These are phyloP conservation scores for Characodon lateralis DNA, from an alignment of 2,797 vertebrate genomes.

Conservation along the genomic window DNA sequence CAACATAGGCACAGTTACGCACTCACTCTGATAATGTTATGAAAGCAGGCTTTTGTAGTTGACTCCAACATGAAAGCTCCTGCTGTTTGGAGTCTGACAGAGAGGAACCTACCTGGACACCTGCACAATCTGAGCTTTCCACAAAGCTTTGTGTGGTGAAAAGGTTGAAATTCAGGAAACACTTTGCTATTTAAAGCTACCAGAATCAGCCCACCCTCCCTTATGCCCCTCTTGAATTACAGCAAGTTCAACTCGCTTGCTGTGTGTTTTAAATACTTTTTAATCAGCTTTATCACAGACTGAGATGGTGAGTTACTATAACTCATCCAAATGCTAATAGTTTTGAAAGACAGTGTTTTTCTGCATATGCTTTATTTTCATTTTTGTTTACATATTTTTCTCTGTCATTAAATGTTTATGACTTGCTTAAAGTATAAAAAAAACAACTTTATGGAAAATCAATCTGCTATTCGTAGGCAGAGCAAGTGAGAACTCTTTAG, in stretches of 20 bases:
- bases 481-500: not conserved
- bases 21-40: slow-evolving; percentile 35
- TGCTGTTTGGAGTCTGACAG: slow-evolving; percentile 4
- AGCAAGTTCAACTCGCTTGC: not conserved
- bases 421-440: not conserved
- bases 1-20: slow-evolving; percentile 6
- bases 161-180: not conserved
- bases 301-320: not conserved
- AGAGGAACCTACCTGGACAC: not conserved
- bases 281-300: not conserved
- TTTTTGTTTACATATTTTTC: too few species aligned
- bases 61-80: slow-evolving; percentile 4
- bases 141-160: not conserved
- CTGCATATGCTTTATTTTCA: not conserved
- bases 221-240: not conserved
- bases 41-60: slow-evolving; percentile 23
- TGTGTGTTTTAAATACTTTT: not conserved
- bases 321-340: not conserved
- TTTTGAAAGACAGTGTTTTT: not conserved
- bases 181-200: not conserved
- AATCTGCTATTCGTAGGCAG: not conserved
- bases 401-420: too few species aligned
- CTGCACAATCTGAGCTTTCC: slow-evolving; percentile 1
- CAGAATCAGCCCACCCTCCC: not conserved
- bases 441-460: not conserved